phyloP scores from a whole-genome alignment of 2,113 vertebrate genomes.

The Peromyscus californicus region DNA sequence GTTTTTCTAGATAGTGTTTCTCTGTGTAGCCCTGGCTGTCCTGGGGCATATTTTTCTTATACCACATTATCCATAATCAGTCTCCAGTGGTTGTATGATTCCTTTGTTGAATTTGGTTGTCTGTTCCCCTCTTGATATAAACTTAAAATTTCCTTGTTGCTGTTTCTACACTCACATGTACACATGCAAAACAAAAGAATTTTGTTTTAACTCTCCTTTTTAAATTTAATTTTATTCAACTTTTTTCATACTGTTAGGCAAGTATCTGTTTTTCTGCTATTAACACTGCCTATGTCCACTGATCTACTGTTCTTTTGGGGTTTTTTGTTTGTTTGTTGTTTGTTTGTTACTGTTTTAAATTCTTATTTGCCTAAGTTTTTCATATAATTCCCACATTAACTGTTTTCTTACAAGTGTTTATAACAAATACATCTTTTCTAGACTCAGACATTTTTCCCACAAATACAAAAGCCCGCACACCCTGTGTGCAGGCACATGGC shows the following conservation, averaged over 20 bases:
- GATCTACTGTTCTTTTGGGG: neutral
- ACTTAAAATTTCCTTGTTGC: slow-evolving; percentile 42
- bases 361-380: neutral
- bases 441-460: neutral
- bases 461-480: neutral
- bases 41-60: neutral
- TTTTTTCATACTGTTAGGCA: neutral
- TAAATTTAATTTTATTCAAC: neutral
- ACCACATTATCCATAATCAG: neutral
- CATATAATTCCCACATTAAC: neutral
- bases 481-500: neutral
- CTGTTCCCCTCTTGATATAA: neutral
- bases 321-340: too few species aligned
- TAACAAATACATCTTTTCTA: slow-evolving; percentile 31
- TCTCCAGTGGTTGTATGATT: neutral
- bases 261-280: slow-evolving; percentile 7
- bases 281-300: neutral
- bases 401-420: neutral
- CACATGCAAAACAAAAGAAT: neutral
- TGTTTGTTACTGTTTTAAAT: neutral
- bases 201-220: slow-evolving; percentile 36
- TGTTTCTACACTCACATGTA: neutral
- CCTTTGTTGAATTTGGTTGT: slow-evolving; percentile 31
- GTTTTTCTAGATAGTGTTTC: neutral
- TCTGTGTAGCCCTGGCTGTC: neutral